Evolutionary conservation across 2,888 invertebrate genomes (phyloP).

Genomic region (Pogonocherus hispidulus): DNA sequence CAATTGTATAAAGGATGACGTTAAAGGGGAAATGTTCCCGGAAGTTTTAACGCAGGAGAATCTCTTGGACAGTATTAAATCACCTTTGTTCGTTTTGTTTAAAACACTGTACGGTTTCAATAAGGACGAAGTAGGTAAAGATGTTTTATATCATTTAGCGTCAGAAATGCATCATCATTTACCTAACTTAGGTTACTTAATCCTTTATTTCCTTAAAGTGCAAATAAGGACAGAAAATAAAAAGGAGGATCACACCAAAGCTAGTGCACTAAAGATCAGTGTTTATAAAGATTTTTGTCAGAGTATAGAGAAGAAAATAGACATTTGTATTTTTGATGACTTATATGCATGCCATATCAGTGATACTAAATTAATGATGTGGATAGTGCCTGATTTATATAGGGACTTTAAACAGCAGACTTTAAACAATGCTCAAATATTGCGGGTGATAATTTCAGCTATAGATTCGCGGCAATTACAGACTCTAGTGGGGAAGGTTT

Average conservation of each 20-base stretch:
- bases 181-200: conserved; percentile 83
- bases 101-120: conserved; percentile 81
- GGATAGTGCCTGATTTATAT: conserved; percentile 93
- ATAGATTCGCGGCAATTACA: conserved; percentile 93
- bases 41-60: conserved; percentile 74
- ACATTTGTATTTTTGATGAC: conserved; percentile 83
- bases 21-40: conserved; percentile 69
- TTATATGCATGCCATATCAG: conserved; percentile 90
- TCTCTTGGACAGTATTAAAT: conserved; percentile 83
- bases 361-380: conserved; percentile 90
- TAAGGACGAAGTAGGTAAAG: conserved; percentile 82
- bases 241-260: conserved; percentile 68
- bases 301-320: conserved; percentile 80
- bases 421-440: conserved; percentile 88
- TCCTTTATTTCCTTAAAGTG: conserved; percentile 92
- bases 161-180: conserved; percentile 84
- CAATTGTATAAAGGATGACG: conserved; percentile 70
- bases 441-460: conserved; percentile 91
- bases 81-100: conserved; percentile 88
- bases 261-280: conserved; percentile 82
- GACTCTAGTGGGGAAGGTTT: conserved; percentile 91
- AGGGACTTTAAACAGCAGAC: conserved; percentile 90
- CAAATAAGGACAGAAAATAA: conserved; percentile 73
- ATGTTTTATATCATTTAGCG: conserved; percentile 80
- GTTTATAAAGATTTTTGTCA: conserved; percentile 92